A percentile compares a stretch with the other conserved stretches of the same genome.
Evolutionary conservation across 2,797 vertebrate species (phyloP).

Genomic region (Valencia hispanica): DNA sequence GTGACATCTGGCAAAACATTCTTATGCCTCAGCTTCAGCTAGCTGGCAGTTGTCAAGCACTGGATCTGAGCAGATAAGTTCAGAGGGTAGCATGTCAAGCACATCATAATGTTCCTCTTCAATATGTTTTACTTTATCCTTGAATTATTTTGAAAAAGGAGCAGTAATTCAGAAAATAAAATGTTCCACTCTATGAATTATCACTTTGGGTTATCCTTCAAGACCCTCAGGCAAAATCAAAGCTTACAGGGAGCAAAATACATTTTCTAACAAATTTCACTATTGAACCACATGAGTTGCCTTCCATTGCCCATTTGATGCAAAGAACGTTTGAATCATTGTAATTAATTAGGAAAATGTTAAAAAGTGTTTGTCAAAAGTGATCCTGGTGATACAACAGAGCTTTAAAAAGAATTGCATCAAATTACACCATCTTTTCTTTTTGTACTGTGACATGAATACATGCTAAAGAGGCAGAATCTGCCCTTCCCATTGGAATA

Average conservation of each 20-base stretch:
- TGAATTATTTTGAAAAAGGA: neutral
- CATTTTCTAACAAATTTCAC: neutral
- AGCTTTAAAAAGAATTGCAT: neutral
- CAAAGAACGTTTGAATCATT: neutral
- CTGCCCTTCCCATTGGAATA: neutral
- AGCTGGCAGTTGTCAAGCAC: neutral
- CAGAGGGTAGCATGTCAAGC: neutral
- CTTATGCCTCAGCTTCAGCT: neutral
- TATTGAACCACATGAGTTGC: neutral
- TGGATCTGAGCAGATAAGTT: neutral
- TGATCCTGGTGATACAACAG: neutral
- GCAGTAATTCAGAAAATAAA: neutral
- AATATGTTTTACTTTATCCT: neutral
- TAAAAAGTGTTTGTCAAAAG: neutral
- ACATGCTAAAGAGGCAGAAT: conserved; percentile 1
- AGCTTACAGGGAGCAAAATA: neutral
- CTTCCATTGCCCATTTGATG: neutral
- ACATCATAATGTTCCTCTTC: neutral
- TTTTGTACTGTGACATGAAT: neutral
- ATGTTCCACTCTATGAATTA: neutral
- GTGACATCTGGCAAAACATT: neutral
- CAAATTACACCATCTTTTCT: neutral
- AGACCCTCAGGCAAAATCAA: neutral
- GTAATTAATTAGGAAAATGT: neutral
- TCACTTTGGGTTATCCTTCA: neutral